Evolutionary conservation across 1,140 invertebrate species (phyloP), one percentile per base, ranked within the genome.

Genomic region (Gonatopus flavifemur): DNA sequence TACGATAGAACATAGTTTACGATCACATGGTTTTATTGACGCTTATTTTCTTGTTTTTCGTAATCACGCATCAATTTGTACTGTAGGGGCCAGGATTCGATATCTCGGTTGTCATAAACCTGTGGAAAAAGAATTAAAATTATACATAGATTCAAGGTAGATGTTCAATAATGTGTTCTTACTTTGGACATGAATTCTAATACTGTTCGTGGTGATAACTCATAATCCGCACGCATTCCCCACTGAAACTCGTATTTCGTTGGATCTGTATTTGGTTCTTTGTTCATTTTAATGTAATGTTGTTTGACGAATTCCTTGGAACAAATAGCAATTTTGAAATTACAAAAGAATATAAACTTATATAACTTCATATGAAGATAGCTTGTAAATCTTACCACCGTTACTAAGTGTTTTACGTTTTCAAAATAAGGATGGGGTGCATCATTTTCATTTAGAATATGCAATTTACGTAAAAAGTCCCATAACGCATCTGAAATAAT

Each of bases 281-380:
- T n/a, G n/a, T n/a, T n/a, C n/a, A n/a, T 52, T 2, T 59, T 37
- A 3, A 74, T 38, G 36, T 74, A 74, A 36, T 46, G 56, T 37
- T 70, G 62, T 13, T 48, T 53, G 13, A 66, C 54, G 44, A 74
- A 76, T 7, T 66, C 60, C 72, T 76, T n/a, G 20, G n/a, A n/a
- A n/a, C n/a, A n/a, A 61, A 59, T 13, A 45, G 52, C 20, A 36
- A 35, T 28, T 42, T 19, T 22, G 30, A 41, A 22, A 30, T 40
- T n/a, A 9, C 20, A 19, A 24, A 40, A 53, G 22, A 18, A 20
- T 8, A 15, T 42, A 40, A 12, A 42, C 25, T 10, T 41, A 45
- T 40, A 9, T 20, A 13, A 43, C 36, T 28, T 50, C 32, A 13
- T 41, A 54, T 10, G 8, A 30, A 50, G n/a, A 48, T 22, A 36